phyloP scores from a whole-genome alignment of 2,113 vertebrate species.

The Mustelus asterias region DNA sequence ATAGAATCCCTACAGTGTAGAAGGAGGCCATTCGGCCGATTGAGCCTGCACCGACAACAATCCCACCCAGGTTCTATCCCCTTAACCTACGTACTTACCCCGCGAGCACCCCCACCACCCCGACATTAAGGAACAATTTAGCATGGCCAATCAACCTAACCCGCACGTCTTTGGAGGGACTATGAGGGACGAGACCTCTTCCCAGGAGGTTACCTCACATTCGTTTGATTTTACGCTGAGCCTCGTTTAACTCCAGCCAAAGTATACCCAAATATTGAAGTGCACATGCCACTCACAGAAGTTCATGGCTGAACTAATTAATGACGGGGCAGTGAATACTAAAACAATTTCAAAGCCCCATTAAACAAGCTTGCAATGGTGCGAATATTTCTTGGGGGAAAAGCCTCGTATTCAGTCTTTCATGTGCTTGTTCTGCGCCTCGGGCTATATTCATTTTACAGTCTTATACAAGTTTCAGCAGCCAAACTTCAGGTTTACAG shows the following conservation, averaged over 20 bases:
- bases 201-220: background rate
- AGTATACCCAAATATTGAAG: background rate
- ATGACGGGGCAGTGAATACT: background rate
- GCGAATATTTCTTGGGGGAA: background rate
- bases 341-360: background rate
- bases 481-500: background rate
- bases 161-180: too few species aligned
- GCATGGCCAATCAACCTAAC: too few species aligned
- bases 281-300: background rate
- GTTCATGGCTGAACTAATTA: background rate
- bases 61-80: too few species aligned
- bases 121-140: too few species aligned
- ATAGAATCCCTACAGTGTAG: too few species aligned
- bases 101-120: too few species aligned
- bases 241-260: background rate
- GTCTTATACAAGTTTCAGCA: slow-evolving; percentile 2
- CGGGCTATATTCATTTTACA: background rate
- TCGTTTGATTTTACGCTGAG: background rate
- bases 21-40: too few species aligned
- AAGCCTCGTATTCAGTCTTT: background rate
- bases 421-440: background rate
- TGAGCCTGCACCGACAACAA: too few species aligned
- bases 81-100: too few species aligned
- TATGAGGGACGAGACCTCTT: background rate
- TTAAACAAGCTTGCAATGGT: background rate